Base-by-base conservation (phyloP, 2,113 vertebrate species). In the Pithys albifrons region DNA sequence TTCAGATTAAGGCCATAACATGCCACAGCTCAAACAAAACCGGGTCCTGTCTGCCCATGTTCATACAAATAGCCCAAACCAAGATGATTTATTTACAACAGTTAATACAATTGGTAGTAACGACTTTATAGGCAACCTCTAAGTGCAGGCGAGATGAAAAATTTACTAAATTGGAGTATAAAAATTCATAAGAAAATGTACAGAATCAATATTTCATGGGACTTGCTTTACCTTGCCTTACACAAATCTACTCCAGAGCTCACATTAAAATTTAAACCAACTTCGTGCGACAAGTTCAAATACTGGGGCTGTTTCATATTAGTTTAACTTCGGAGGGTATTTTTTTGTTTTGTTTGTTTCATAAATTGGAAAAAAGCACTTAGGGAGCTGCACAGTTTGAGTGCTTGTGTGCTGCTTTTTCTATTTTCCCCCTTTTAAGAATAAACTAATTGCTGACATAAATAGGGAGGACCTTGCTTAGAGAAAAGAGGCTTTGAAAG, bases 191-290 rank as follows among this genome's bases (percentile, higher is more conserved):
- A 98, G 98, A 98, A 99, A 99, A 99, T 99, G 99, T 99, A 99
- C 98, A 99, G 98, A 99, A 99, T 99, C 99, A 99, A 99, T 99
- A 99, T 99, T 99, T 99, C 97, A 99, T 99, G 98, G 98, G 98
- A 98, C 98, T 98, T 98, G 98, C 98, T 98, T 99, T 99, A 99
- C 98, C 98, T 99, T 98, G 98, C 98, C 99, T 99, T 99, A 99
- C 99, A 98, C 99, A 99, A 99, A 99, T 99, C 98, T 99, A 98
- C 99, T 99, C 98, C 98, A 95, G 98, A 98, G 98, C 97, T 96
- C 82, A 45, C 98, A 99, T 99, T 99, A 99, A 99, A 99, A 99
- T 99, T 99, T 98, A 99, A 99, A 98, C 98, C 96, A 95, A 98
- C 94, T 94, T 98, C 97, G 61, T 97, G 98, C 97, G 98, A 98